These are phyloP conservation scores for Phylloscopus trochiloides DNA, from an alignment of 2,113 vertebrate genomes.

Conservation along the genomic window DNA sequence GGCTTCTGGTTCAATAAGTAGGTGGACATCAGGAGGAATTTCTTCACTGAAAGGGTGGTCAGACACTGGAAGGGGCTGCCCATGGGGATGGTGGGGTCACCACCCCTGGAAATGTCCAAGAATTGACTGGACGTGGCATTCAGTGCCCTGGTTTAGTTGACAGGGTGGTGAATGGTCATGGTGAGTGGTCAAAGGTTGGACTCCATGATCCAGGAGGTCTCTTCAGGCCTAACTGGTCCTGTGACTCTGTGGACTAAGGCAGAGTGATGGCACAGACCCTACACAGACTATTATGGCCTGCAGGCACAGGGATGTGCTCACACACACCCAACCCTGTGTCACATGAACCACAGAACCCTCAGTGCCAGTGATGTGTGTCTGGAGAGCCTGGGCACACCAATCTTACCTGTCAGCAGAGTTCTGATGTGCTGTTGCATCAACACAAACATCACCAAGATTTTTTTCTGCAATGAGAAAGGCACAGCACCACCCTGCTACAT, in stretches of 20 bases:
- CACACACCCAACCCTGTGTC: fast-evolving
- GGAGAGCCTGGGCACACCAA: not conserved
- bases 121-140: not conserved
- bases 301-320: not conserved
- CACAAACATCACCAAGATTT: not conserved
- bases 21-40: not conserved
- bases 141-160: not conserved
- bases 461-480: not conserved
- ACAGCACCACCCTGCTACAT: not conserved
- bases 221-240: not conserved
- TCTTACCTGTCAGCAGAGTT: not conserved
- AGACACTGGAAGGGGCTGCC: not conserved
- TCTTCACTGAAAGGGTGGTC: not conserved
- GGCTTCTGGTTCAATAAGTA: not conserved
- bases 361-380: not conserved
- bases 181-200: not conserved
- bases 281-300: not conserved
- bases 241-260: too few species aligned
- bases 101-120: not conserved
- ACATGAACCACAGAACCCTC: not conserved
- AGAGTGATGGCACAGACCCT: not conserved
- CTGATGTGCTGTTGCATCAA: not conserved
- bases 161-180: not conserved
- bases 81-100: not conserved
- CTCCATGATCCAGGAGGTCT: not conserved